These are phyloP conservation scores for Emydoidea blandingii DNA, from an alignment of 2,797 vertebrate genomes.

Conservation along the genomic window DNA sequence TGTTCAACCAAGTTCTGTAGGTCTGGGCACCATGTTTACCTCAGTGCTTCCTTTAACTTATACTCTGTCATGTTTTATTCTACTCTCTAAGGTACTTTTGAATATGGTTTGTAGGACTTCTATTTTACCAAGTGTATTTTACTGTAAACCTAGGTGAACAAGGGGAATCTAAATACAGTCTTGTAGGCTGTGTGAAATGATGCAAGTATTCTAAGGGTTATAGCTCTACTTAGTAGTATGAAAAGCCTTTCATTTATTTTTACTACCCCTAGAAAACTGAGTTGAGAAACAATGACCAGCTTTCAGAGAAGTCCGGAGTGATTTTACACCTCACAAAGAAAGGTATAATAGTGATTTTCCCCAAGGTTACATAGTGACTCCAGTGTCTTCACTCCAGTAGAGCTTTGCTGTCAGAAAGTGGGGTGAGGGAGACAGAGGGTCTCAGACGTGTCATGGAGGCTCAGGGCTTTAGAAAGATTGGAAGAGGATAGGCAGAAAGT, in stretches of 20 bases:
- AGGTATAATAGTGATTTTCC: not conserved
- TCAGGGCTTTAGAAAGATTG: not conserved
- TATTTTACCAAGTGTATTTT: conserved; percentile 5
- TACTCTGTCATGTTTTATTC: not conserved
- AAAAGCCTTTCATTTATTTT: not conserved
- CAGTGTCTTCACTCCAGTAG: not conserved
- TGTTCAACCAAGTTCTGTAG: not conserved
- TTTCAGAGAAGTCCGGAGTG: conserved; percentile 24
- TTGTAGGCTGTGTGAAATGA: not conserved
- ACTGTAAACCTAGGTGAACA: not conserved
- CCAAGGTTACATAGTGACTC: conserved; percentile 19
- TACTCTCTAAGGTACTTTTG: not conserved
- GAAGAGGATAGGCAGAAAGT: not conserved
- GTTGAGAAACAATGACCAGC: not conserved
- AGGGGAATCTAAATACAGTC: not conserved
- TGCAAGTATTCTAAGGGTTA: not conserved
- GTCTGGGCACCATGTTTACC: not conserved
- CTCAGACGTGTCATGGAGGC: not conserved
- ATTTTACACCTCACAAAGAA: not conserved
- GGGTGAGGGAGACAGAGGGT: not conserved
- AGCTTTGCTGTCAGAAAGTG: conserved; percentile 17
- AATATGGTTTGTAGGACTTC: conserved; percentile 1
- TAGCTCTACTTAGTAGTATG: not conserved
- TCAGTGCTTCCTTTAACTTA: not conserved
- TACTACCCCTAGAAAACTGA: not conserved